Percentiles rank a stretch among this genome's conserved stretches.
Conservation (phyloP, 2,797 vertebrate species). For the Sarcoramphus papa region DNA sequence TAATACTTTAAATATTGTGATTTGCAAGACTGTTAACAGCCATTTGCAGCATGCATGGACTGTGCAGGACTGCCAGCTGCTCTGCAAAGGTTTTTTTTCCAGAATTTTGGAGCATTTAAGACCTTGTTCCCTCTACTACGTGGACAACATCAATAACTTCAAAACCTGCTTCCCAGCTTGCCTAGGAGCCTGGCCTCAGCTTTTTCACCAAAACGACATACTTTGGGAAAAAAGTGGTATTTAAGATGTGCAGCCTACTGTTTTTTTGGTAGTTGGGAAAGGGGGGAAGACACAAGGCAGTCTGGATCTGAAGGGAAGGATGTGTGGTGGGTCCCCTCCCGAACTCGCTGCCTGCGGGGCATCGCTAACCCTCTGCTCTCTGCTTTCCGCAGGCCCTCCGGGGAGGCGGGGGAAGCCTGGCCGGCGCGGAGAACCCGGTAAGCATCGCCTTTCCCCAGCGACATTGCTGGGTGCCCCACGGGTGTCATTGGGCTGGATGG, state of each 20-base stretch:
- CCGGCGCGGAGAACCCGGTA: constrained; percentile 88
- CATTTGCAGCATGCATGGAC: accelerated
- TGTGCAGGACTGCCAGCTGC: accelerated
- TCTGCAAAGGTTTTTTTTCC: neutral
- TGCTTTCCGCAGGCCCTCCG: constrained; percentile 83
- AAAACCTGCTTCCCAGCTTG: neutral
- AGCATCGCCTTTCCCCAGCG: neutral
- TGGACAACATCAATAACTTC: neutral
- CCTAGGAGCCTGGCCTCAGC: accelerated
- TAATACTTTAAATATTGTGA: neutral
- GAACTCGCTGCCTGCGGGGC: accelerated
- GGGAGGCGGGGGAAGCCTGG: constrained; percentile 86
- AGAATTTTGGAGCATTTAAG: neutral
- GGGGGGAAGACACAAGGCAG: accelerated
- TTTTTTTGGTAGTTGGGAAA: neutral
- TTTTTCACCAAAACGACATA: neutral
- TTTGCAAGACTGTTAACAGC: neutral
- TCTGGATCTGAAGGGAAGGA: neutral
- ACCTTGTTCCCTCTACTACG: accelerated
- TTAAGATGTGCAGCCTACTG: accelerated
- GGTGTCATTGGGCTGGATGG: accelerated
- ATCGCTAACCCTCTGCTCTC: constrained; percentile 24
- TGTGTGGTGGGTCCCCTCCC: accelerated
- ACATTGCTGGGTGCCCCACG: accelerated
- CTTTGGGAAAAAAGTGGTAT: accelerated